Evolutionary conservation across 2,797 vertebrate genomes (phyloP).

Genomic region (Pristis pectinata): DNA sequence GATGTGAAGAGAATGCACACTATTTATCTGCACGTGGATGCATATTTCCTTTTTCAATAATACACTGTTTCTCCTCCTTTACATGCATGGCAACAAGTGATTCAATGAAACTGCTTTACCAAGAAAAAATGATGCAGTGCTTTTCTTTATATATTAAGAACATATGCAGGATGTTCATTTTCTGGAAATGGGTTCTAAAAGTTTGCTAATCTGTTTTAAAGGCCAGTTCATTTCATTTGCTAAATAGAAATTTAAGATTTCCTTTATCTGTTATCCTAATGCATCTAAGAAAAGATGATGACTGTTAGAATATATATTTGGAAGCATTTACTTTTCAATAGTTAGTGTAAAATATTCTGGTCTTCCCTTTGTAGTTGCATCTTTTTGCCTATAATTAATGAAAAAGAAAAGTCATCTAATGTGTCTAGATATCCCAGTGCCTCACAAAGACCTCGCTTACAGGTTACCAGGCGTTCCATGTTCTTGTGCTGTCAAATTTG

Average conservation of each 20-base stretch:
- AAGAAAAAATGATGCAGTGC: not conserved
- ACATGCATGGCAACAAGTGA: not conserved
- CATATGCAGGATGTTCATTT: not conserved
- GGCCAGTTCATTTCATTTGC: not conserved
- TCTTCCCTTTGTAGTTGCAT: not conserved
- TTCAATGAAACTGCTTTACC: too few relatives aligned
- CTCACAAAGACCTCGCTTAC: too few relatives aligned
- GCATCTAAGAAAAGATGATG: not conserved
- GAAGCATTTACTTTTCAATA: not conserved
- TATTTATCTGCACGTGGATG: not conserved
- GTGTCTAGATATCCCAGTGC: too few relatives aligned
- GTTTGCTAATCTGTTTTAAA: not conserved
- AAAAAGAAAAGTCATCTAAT: not conserved
- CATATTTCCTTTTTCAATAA: not conserved
- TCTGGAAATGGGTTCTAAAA: not conserved
- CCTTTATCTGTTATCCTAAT: not conserved
- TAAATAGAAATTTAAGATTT: not conserved
- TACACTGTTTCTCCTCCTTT: not conserved
- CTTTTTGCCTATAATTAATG: not conserved
- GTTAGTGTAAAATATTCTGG: not conserved
- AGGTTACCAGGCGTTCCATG: too few relatives aligned
- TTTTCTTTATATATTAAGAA: not conserved
- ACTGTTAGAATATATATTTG: not conserved
- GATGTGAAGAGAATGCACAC: not conserved
- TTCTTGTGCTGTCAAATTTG: too few relatives aligned